phyloP scores from a whole-genome alignment of 2,113 vertebrate species.

The Paramormyrops kingsleyae region DNA sequence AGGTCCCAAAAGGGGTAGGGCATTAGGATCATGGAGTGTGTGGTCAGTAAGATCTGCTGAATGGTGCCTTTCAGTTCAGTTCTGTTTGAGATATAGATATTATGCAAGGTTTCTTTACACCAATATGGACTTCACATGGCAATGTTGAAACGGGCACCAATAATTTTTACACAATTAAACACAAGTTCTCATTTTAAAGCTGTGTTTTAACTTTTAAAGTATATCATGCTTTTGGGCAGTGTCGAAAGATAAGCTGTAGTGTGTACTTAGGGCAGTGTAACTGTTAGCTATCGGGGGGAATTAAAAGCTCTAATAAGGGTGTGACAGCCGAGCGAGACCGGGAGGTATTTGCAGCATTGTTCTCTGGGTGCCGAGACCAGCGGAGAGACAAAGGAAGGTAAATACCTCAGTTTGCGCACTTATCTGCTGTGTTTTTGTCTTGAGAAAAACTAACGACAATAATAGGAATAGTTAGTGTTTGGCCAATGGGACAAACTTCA shows the following conservation, averaged over 20 bases:
- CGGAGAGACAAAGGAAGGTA: background rate
- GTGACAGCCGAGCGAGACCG: background rate
- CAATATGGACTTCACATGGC: background rate
- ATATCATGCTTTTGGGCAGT: background rate
- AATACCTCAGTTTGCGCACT: background rate
- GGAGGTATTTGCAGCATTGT: background rate
- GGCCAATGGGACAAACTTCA: background rate
- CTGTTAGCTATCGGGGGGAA: background rate
- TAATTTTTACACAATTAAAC: background rate
- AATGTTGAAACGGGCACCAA: background rate
- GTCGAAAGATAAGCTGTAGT: too few relatives aligned
- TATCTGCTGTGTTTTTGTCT: background rate
- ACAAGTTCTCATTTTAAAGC: background rate
- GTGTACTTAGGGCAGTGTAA: background rate
- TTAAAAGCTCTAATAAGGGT: background rate
- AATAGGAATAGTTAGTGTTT: background rate
- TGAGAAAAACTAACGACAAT: background rate
- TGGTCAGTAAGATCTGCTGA: background rate
- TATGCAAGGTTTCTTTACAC: background rate
- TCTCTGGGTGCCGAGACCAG: background rate
- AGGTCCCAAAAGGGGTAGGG: background rate
- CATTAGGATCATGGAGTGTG: slow-evolving; percentile 10
- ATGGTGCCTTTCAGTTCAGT: slow-evolving; percentile 1
- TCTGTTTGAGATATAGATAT: background rate
- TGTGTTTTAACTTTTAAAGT: background rate